Conservation (phyloP, 2,113 vertebrate species). For the Tiliqua scincoides region DNA sequence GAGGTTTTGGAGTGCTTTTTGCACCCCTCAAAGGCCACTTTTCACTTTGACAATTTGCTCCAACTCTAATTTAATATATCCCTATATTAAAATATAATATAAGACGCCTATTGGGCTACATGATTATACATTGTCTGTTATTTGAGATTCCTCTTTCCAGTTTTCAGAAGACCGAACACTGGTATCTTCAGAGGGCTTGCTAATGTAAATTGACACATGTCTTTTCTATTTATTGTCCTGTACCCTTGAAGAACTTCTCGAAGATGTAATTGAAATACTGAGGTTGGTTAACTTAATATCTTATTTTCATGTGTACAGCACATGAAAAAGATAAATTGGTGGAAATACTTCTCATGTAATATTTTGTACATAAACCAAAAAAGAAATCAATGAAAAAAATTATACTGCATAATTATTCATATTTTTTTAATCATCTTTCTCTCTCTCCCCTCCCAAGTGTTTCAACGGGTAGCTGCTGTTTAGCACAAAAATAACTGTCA, state of each 20-base stretch:
- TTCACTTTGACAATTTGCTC: not conserved
- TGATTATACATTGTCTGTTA: not conserved
- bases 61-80: not conserved
- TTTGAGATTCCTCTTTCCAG: not conserved
- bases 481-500: constrained; percentile 66
- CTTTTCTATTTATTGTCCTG: not conserved
- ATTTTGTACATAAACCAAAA: not conserved
- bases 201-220: constrained; percentile 2
- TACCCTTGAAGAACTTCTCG: not conserved
- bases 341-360: not conserved
- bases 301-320: constrained; percentile 49
- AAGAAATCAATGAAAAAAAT: constrained; percentile 50
- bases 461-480: constrained; percentile 73
- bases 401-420: constrained; percentile 62
- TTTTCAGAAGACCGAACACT: constrained; percentile 29
- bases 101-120: constrained; percentile 1
- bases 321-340: constrained; percentile 29
- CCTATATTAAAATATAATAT: not conserved
- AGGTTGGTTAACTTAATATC: constrained; percentile 35
- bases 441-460: constrained; percentile 38
- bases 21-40: not conserved
- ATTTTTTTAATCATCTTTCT: constrained; percentile 57
- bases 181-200: not conserved
- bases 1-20: not conserved
- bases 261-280: constrained; percentile 31